Evolutionary conservation across 1,140 invertebrate genomes (phyloP), one percentile per base, ranked within the genome.

Genomic region (Frieseomelitta varia): DNA sequence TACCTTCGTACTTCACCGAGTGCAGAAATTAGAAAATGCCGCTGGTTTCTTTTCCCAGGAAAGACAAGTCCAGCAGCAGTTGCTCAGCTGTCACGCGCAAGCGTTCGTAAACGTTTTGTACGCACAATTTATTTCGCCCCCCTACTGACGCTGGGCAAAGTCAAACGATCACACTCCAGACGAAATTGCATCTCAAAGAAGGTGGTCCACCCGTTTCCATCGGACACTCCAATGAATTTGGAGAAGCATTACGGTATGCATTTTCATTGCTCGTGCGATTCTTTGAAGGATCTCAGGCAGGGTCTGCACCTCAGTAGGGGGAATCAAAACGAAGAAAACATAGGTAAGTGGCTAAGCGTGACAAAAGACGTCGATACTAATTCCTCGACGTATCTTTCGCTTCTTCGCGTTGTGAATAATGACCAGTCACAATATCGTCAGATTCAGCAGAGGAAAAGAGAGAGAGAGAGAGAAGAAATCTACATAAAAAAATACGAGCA

Each of bases 161-260:
- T 24, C 51, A n/a, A 14, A 69, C 47, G 11, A 69, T 39, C 17
- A 14, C 27, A 67, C 15, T 6, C 15, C 30, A 14, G 10, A 24
- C 12, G 34, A 21, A 53, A n/a, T 19, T 34, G 3, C 27, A 67
- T 14, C 14, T 19, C 76, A 6, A 47, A 51, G 53, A 34, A 61
- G 72, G 47, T 76, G 80, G 34, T 39, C 80, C 67, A 27, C 53
- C 61, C 68, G 67, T n/a, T 76, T 68, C 19, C 15, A 21, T 82
- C 78, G 75, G 27, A 17, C 65, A 30, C 67, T 51, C 10, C 65
- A n/a, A 58, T 80, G 83, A 85, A 85, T 85, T 73, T 24, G 83
- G 80, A 81, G 51, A 65, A 85, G 79, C 51, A 39, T 85, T 81
- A 81, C 79, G 71, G 78, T 85, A 85, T 81, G 84, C 71, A 85